phyloP scores from a whole-genome alignment of 2,888 invertebrate species.

The Disparrhopalites patrizii region DNA sequence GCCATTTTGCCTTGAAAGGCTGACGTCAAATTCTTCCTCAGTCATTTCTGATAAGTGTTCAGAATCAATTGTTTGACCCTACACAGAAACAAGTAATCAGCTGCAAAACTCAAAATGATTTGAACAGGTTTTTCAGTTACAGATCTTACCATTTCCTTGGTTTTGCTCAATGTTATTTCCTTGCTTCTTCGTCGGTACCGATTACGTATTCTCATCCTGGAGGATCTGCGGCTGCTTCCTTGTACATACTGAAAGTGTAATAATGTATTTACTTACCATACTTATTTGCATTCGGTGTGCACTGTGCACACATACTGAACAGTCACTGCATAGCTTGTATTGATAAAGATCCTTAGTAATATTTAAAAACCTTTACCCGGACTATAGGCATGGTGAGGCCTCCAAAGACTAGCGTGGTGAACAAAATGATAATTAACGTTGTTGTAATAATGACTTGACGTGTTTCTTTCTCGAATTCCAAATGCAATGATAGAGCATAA shows the following conservation, averaged over 20 bases:
- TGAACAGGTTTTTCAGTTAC: neutral
- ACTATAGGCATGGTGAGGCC: slow-evolving; percentile 97
- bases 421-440: slow-evolving; percentile 93
- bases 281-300: no score
- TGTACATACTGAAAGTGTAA: slow-evolving; percentile 64
- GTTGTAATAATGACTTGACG: slow-evolving; percentile 95
- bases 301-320: no score
- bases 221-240: slow-evolving; percentile 57
- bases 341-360: neutral
- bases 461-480: slow-evolving; percentile 89
- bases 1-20: slow-evolving; percentile 77
- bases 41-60: slow-evolving; percentile 89
- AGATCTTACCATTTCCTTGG: slow-evolving; percentile 79
- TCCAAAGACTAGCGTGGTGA: slow-evolving; percentile 91
- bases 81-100: slow-evolving; percentile 27
- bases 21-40: slow-evolving; percentile 86
- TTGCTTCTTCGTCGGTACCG: slow-evolving; percentile 64
- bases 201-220: slow-evolving; percentile 47
- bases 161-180: slow-evolving; percentile 92
- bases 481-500: slow-evolving; percentile 92
- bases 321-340: no score
- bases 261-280: no score
- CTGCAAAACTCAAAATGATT: neutral
- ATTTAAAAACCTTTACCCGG: slow-evolving; percentile 56
- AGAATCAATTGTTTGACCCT: slow-evolving; percentile 86